Evolutionary conservation across 2,888 invertebrate genomes (phyloP).

Genomic region (Chrysina gloriosa): DNA sequence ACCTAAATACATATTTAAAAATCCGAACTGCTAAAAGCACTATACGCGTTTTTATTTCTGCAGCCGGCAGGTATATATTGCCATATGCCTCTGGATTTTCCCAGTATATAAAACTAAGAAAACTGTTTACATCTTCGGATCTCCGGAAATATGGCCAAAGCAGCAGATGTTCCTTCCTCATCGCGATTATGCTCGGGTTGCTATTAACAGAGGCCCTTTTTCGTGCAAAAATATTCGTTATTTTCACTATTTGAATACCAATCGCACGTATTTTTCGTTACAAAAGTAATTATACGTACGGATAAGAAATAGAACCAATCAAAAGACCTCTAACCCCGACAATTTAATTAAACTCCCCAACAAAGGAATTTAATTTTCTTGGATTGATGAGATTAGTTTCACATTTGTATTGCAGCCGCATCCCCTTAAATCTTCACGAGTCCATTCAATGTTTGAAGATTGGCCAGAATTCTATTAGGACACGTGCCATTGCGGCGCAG

Average conservation of each 20-base stretch:
- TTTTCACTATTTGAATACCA: too few species aligned
- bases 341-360: background rate
- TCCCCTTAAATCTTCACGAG: slow-evolving; percentile 1
- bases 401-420: slow-evolving; percentile 16
- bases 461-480: slow-evolving; percentile 9
- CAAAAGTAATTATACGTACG: too few species aligned
- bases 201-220: too few species aligned
- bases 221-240: too few species aligned
- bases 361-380: slow-evolving; percentile 32
- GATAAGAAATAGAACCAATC: slow-evolving; percentile 4
- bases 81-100: slow-evolving; percentile 23
- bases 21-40: background rate
- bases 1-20: background rate
- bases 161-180: slow-evolving; percentile 27
- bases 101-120: slow-evolving; percentile 31
- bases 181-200: too few species aligned
- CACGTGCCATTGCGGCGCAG: background rate
- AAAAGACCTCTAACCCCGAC: background rate
- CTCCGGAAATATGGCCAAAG: slow-evolving; percentile 27
- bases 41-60: background rate
- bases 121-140: slow-evolving; percentile 39
- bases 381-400: slow-evolving; percentile 19
- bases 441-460: slow-evolving; percentile 3
- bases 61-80: slow-evolving; percentile 14
- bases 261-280: too few species aligned